Evolutionary conservation across 2,113 vertebrate genomes (phyloP).

Genomic region (Caretta caretta): DNA sequence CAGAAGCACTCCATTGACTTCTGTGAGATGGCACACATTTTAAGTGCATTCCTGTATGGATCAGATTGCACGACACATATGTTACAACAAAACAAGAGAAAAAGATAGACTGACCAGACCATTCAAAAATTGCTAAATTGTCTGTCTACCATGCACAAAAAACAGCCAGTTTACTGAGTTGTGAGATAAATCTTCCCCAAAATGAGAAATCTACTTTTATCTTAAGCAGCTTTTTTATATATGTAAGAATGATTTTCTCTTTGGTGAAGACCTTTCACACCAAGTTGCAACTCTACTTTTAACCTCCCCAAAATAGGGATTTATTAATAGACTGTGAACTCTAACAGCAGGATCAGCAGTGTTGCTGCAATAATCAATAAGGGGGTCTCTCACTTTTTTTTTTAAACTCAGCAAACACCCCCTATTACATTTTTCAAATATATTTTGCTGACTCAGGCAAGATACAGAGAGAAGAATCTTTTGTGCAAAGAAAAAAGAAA

Average conservation of each 20-base stretch:
- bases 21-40: not conserved
- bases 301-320: not conserved
- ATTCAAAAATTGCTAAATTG: not conserved
- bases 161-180: not conserved
- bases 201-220: not conserved
- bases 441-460: not conserved
- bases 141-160: not conserved
- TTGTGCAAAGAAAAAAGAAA: not conserved
- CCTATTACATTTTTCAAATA: constrained; percentile 20
- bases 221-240: not conserved
- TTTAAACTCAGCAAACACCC: not conserved
- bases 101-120: not conserved
- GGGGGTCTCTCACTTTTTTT: not conserved
- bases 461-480: not conserved
- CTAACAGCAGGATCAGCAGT: not conserved
- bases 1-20: not conserved
- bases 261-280: not conserved
- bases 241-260: not conserved
- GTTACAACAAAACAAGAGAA: not conserved
- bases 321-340: not conserved
- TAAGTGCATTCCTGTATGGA: not conserved
- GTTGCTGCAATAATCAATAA: not conserved
- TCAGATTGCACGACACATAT: not conserved
- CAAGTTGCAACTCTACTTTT: constrained; percentile 23
- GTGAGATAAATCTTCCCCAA: not conserved